These are phyloP conservation scores for Platysteira castanea DNA, from an alignment of 2,113 vertebrate species.

Conservation along the genomic window DNA sequence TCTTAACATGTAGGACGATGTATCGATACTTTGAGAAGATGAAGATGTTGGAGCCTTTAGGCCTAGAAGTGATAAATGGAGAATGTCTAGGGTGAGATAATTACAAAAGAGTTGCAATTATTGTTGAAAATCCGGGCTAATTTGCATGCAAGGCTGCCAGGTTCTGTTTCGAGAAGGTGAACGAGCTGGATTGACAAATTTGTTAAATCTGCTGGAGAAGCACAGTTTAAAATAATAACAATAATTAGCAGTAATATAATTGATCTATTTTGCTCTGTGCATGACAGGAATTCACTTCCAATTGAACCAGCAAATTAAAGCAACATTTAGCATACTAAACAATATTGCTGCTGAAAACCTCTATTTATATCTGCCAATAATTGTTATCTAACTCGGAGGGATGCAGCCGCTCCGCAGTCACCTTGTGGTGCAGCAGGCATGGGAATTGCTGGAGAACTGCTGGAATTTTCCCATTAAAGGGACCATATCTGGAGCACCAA, in stretches of 20 bases:
- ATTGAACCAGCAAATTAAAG: constrained; percentile 50
- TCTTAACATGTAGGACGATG: not conserved
- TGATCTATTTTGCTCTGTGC: constrained; percentile 54
- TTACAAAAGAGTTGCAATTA: constrained; percentile 30
- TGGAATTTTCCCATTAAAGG: not conserved
- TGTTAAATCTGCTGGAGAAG: constrained; percentile 58
- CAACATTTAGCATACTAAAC: constrained; percentile 45
- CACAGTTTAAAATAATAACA: constrained; percentile 63
- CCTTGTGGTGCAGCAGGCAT: not conserved
- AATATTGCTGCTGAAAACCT: constrained; percentile 50
- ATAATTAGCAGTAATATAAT: constrained; percentile 64
- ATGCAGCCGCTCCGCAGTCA: not conserved
- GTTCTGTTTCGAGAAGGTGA: constrained; percentile 38
- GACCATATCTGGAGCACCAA: not conserved
- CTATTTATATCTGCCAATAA: constrained; percentile 65
- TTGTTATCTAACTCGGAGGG: constrained; percentile 15
- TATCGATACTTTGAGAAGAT: not conserved
- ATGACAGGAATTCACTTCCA: constrained; percentile 58
- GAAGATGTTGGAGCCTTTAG: not conserved
- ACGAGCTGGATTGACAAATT: constrained; percentile 48
- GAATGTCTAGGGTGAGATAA: constrained; percentile 11
- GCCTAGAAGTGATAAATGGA: not conserved
- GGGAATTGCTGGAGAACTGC: not conserved
- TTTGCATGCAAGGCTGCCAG: constrained; percentile 5
- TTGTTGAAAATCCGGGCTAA: not conserved